These are phyloP conservation scores for Agapornis canus DNA, from an alignment of 2,797 vertebrate species.

Conservation along the genomic window DNA sequence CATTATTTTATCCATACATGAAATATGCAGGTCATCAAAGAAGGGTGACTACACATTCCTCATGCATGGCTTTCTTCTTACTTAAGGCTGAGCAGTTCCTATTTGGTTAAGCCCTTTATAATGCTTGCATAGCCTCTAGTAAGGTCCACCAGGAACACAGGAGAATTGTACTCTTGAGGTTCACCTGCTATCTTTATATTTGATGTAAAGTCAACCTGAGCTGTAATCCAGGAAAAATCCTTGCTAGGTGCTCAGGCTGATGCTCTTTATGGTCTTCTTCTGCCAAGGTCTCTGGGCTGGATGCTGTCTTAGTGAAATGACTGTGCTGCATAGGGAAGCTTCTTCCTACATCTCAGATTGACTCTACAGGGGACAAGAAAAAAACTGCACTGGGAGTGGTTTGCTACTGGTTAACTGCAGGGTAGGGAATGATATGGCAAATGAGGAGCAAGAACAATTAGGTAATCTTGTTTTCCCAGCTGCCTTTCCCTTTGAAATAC, in stretches of 20 bases:
- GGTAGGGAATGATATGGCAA: neutral
- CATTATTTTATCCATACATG: neutral
- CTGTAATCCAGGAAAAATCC: slow-evolving; percentile 33
- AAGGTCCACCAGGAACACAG: neutral
- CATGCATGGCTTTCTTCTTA: neutral
- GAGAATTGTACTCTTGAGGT: neutral
- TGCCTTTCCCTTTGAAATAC: neutral
- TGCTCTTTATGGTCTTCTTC: neutral
- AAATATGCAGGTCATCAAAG: neutral
- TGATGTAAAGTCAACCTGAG: neutral
- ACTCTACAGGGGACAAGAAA: neutral
- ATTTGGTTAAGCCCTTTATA: neutral
- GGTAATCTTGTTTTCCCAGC: neutral
- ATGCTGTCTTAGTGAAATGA: neutral
- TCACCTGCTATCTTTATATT: neutral
- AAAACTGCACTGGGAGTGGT: neutral
- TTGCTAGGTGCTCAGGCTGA: neutral
- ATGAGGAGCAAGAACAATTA: neutral
- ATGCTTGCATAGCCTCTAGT: neutral
- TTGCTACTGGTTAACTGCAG: neutral
- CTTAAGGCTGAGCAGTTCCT: neutral
- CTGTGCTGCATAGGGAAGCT: neutral
- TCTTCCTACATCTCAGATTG: neutral
- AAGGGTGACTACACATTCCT: neutral
- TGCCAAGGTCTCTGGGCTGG: neutral